These are phyloP conservation scores for Poecilus cupreus DNA, from an alignment of 2,888 invertebrate species.

Conservation along the genomic window DNA sequence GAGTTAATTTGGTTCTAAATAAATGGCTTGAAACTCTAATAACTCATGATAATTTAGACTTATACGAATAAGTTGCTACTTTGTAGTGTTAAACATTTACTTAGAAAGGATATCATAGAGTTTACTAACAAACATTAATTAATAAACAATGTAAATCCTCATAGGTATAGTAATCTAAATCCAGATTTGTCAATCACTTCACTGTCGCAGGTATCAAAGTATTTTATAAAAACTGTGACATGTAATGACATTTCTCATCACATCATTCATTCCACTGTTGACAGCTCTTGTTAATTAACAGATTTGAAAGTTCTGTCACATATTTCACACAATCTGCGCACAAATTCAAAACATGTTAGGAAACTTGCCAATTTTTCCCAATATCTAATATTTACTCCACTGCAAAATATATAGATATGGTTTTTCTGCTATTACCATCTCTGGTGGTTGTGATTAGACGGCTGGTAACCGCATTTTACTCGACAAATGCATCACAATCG, in stretches of 20 bases:
- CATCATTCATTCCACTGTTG: background rate
- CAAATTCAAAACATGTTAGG: background rate
- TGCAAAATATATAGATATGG: too few relatives aligned
- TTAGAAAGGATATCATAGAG: too few relatives aligned
- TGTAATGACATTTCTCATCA: conserved; percentile 5
- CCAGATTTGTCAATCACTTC: conserved; percentile 4
- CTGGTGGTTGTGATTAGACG: too few relatives aligned
- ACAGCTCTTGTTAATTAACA: conserved; percentile 21
- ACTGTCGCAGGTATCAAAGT: background rate
- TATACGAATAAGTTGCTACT: background rate
- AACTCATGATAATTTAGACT: background rate
- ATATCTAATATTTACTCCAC: too few relatives aligned
- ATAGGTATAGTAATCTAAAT: too few relatives aligned
- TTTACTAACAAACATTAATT: too few relatives aligned
- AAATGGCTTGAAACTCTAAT: conserved; percentile 1
- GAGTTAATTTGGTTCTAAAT: background rate
- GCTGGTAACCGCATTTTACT: too few relatives aligned
- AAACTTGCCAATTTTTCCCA: too few relatives aligned
- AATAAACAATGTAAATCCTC: too few relatives aligned
- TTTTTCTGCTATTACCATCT: too few relatives aligned
- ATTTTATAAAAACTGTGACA: background rate
- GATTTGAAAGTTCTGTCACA: conserved; percentile 14
- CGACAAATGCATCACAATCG: too few relatives aligned
- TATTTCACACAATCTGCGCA: background rate
- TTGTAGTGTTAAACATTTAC: background rate